Percentiles rank a stretch among this genome's conserved stretches.
Evolutionary conservation across 1,140 invertebrate genomes (phyloP).

Genomic region (Brachionus koreanus): DNA sequence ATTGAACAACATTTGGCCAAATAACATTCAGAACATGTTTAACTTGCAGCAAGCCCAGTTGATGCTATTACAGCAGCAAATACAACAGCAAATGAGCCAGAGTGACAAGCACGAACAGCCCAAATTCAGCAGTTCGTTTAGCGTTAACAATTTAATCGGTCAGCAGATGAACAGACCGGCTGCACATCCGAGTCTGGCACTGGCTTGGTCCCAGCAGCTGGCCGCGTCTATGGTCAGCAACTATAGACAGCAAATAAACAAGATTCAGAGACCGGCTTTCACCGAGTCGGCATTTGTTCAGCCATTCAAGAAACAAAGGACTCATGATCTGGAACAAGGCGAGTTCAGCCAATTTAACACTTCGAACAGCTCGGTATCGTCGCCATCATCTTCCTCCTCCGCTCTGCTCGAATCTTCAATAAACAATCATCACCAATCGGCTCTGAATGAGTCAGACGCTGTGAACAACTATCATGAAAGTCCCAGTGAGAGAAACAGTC

Average conservation of each 20-base stretch:
- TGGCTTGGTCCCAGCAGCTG: neutral
- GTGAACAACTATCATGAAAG: neutral
- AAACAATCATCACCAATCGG: neutral
- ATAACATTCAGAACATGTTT: neutral
- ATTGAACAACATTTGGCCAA: constrained; percentile 19
- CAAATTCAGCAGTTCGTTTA: constrained; percentile 13
- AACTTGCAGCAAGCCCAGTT: neutral
- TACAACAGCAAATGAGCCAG: neutral
- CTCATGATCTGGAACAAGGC: neutral
- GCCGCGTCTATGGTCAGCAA: neutral
- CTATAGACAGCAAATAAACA: neutral
- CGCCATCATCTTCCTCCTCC: neutral
- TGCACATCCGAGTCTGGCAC: neutral
- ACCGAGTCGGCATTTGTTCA: neutral
- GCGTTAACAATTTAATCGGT: neutral
- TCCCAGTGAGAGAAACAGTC: neutral
- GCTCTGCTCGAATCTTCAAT: neutral
- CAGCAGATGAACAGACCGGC: neutral
- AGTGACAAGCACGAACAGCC: neutral
- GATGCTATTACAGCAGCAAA: neutral
- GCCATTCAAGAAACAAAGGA: neutral
- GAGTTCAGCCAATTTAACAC: constrained; percentile 4
- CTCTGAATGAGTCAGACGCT: neutral
- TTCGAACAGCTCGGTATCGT: neutral
- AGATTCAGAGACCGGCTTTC: neutral